Percentiles rank a stretch among this genome's conserved stretches.
Evolutionary conservation across 1,140 invertebrate species (phyloP).

Genomic region (Pachyrhynchus sulphureomaculatus): DNA sequence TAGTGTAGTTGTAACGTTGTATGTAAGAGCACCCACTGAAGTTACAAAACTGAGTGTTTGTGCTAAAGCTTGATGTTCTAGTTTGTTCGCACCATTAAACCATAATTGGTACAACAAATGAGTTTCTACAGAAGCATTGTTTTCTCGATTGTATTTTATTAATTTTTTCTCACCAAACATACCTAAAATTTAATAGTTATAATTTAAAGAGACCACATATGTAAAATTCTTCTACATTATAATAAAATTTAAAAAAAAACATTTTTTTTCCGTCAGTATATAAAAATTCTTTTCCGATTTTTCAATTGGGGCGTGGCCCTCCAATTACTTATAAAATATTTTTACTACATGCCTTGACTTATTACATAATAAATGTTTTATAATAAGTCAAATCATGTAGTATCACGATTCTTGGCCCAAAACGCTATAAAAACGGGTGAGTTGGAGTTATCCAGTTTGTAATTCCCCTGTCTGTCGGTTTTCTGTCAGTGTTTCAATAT

Average conservation of each 20-base stretch:
- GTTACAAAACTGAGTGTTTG: background rate
- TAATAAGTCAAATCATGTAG: too few species aligned
- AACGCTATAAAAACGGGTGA: too few species aligned
- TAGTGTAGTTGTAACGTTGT: background rate
- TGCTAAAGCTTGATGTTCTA: background rate
- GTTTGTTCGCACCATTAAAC: background rate
- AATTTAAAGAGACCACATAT: background rate
- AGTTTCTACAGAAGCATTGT: slow-evolving; percentile 1
- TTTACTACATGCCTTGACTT: too few species aligned
- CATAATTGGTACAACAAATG: slow-evolving; percentile 7
- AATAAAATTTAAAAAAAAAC: background rate
- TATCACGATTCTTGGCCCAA: too few species aligned
- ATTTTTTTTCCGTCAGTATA: too few species aligned
- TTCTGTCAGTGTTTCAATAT: too few species aligned
- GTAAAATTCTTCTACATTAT: background rate
- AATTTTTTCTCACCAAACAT: background rate
- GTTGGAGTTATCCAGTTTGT: too few species aligned
- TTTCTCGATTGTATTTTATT: background rate
- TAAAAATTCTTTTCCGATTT: too few species aligned
- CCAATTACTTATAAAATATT: too few species aligned
- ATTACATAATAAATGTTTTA: too few species aligned
- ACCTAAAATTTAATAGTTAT: slow-evolving; percentile 4
- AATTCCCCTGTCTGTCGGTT: too few species aligned
- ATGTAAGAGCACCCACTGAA: background rate
- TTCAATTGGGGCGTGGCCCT: too few species aligned